Evolutionary conservation across 2,888 invertebrate genomes (phyloP).

Genomic region (Oconnorella tubifera): DNA sequence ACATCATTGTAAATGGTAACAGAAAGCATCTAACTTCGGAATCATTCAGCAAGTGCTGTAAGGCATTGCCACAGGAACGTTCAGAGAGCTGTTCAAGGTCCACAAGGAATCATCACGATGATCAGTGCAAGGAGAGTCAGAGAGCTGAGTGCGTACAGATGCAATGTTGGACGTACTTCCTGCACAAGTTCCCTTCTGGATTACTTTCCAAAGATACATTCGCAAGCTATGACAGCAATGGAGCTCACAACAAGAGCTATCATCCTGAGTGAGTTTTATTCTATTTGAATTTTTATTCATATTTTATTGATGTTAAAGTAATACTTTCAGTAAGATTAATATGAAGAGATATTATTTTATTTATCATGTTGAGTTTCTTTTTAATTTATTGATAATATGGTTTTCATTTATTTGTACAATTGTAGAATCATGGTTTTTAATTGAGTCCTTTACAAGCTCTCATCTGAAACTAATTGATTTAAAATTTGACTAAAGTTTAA

Average conservation of each 20-base stretch:
- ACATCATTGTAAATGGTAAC: too few species aligned
- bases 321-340: background rate
- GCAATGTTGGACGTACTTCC: conserved; percentile 27
- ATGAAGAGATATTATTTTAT: background rate
- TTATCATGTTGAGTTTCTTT: background rate
- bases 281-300: background rate
- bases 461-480: too few species aligned
- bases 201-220: conserved; percentile 16
- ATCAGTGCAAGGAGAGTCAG: too few species aligned
- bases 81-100: too few species aligned
- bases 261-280: conserved; percentile 2
- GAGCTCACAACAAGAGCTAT: conserved; percentile 15
- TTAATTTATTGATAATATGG: background rate
- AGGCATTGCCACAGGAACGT: too few species aligned
- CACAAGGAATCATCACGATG: too few species aligned
- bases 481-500: too few species aligned
- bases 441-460: too few species aligned
- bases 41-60: background rate
- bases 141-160: conserved; percentile 5
- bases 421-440: too few species aligned
- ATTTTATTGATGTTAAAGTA: background rate
- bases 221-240: conserved; percentile 13
- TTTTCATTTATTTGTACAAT: background rate
- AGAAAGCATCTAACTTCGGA: background rate
- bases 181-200: conserved; percentile 21